These are phyloP conservation scores for Oryctes rhinoceros DNA, from an alignment of 1,140 invertebrate genomes.

Conservation along the genomic window DNA sequence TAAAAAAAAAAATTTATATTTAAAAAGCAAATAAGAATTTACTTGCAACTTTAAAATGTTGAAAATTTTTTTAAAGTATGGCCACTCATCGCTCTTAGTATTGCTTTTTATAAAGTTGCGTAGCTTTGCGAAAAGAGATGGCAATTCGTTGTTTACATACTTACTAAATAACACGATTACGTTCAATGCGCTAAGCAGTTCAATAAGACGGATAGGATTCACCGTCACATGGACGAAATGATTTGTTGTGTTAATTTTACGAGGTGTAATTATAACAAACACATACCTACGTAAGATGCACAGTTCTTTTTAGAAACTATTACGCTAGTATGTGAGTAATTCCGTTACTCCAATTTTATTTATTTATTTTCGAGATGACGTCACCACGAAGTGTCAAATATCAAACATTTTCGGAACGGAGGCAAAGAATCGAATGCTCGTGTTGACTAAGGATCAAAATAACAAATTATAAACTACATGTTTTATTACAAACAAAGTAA, in stretches of 20 bases:
- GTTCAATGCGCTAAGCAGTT: too few relatives aligned
- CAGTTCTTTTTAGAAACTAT: slow-evolving; percentile 6
- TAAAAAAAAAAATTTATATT: too few relatives aligned
- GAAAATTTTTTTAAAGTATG: too few relatives aligned
- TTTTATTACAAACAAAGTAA: slow-evolving; percentile 30
- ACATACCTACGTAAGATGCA: neutral
- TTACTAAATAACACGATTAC: too few relatives aligned
- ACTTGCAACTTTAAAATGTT: too few relatives aligned
- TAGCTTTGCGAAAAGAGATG: too few relatives aligned
- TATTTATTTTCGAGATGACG: slow-evolving; percentile 12
- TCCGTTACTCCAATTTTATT: slow-evolving; percentile 17
- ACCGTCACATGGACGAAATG: too few relatives aligned
- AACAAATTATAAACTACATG: slow-evolving; percentile 35
- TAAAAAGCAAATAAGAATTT: too few relatives aligned
- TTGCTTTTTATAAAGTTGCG: too few relatives aligned
- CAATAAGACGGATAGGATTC: too few relatives aligned
- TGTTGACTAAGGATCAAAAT: slow-evolving; percentile 33
- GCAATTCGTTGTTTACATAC: too few relatives aligned
- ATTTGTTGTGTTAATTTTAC: neutral
- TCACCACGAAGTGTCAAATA: slow-evolving; percentile 30
- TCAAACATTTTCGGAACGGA: slow-evolving; percentile 25
- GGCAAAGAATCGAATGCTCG: slow-evolving; percentile 29
- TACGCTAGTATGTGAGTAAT: slow-evolving; percentile 30
- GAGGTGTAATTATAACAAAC: neutral
- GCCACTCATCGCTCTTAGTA: too few relatives aligned